These are phyloP conservation scores for Polyommatus icarus DNA, from an alignment of 2,888 invertebrate genomes.

Conservation along the genomic window DNA sequence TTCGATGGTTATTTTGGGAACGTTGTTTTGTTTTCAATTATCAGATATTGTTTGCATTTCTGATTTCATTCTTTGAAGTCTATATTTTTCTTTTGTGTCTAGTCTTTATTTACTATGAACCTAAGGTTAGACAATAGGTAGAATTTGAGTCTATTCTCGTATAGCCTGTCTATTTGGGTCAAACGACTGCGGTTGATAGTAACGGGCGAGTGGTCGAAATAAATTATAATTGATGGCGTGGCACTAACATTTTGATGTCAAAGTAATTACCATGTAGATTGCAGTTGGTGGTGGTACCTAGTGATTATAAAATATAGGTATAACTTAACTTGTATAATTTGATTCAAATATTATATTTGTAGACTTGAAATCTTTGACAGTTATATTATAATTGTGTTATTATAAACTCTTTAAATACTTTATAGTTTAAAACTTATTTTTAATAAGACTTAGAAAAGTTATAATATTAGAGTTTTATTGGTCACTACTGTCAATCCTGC, in stretches of 20 bases:
- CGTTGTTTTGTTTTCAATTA: too few relatives aligned
- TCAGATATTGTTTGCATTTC: too few relatives aligned
- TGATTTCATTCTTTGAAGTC: neutral
- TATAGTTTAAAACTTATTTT: too few relatives aligned
- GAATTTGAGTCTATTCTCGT: neutral
- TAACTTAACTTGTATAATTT: neutral
- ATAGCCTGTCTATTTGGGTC: neutral
- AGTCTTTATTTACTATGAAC: neutral
- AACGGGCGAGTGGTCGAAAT: neutral
- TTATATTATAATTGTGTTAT: too few relatives aligned
- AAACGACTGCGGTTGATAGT: slow-evolving; percentile 3
- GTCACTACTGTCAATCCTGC: too few relatives aligned
- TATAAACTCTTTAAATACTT: too few relatives aligned
- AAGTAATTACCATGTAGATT: slow-evolving; percentile 1
- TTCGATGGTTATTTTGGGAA: too few relatives aligned
- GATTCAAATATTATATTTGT: too few relatives aligned
- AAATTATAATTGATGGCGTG: slow-evolving; percentile 3
- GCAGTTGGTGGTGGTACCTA: neutral
- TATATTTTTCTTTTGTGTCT: neutral
- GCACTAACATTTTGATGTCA: slow-evolving; percentile 5
- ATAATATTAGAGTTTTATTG: too few relatives aligned
- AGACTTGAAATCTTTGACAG: too few relatives aligned
- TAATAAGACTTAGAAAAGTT: too few relatives aligned
- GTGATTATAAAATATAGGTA: neutral
- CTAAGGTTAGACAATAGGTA: neutral